Base-by-base conservation (phyloP, 2,888 invertebrate species). In the Aleiodes leptofemur region DNA sequence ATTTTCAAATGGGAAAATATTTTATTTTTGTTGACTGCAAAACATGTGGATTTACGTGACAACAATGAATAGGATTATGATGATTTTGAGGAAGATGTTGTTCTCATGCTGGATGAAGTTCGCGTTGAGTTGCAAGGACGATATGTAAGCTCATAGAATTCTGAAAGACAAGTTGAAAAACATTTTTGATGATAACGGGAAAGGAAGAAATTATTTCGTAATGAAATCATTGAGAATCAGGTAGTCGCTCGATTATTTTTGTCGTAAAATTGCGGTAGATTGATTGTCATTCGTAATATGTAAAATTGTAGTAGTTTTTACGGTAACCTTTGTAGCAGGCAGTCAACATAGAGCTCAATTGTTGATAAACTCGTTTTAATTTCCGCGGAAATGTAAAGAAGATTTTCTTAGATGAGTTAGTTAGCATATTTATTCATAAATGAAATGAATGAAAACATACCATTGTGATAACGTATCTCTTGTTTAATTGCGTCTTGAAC, bases 61-160 rank as follows among this genome's bases (percentile, higher is more conserved):
- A 61, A 77, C 70, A 73, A 78, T 80, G 77, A 80, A 79, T 87
- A 89, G 89, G 89, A 88, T 81, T 84, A 81, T 81, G 87, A 88
- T 84, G 89, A 89, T 85, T 86, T 85, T 82, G 87, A 87, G 83
- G 88, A 88, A 74, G 87, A 88, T 77, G 83, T 83, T 72, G 81
- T 84, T 84, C 86, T 87, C 80, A 82, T 84, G 84, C 81, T 86
- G 88, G 86, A 88, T 80, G 86, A 88, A 83, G 85, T 88, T 82
- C 83, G 84, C 81, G 83, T 88, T 84, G 88, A 88, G 82, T 82
- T 86, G 79, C 86, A 85, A 78, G 88, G 87, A 83, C 83, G 86
- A 81, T 89, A 87, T 81, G 88, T 89, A 89, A 89, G 88, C 84
- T 82, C 16, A 43, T 50, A 31, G 53, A 57, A 34, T 56, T 70